These are phyloP conservation scores for Crenichthys baileyi DNA, from an alignment of 2,797 vertebrate genomes.

Conservation along the genomic window DNA sequence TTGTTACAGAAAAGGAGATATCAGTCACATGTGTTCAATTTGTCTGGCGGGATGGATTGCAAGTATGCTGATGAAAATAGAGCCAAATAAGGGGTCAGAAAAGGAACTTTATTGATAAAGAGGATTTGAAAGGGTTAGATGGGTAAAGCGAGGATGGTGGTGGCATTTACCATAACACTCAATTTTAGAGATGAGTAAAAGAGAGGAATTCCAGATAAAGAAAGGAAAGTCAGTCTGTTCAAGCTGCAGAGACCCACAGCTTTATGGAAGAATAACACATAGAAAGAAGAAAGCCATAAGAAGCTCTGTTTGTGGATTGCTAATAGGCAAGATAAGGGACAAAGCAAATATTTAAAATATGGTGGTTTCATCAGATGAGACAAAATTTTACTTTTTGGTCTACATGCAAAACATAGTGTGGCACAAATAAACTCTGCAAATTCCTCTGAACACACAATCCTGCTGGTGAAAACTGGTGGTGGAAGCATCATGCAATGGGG, in stretches of 20 bases:
- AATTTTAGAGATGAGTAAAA: not conserved
- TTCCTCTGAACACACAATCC: no score
- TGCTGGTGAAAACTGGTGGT: no score
- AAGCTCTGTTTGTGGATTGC: no score
- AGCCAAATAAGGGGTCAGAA: slow-evolving; percentile 21
- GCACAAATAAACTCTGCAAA: no score
- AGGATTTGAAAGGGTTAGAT: slow-evolving; percentile 44
- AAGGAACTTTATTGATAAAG: slow-evolving; percentile 37
- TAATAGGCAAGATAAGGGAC: no score
- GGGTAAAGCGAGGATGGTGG: slow-evolving; percentile 4
- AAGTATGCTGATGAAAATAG: slow-evolving; percentile 37
- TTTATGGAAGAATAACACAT: no score
- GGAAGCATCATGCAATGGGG: no score
- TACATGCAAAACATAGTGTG: no score
- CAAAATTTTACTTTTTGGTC: no score
- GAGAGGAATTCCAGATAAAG: not conserved
- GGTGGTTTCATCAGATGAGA: no score
- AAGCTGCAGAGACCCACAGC: not conserved
- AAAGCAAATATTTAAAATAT: no score
- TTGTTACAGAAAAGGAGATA: slow-evolving; percentile 26
- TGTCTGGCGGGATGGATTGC: slow-evolving; percentile 46
- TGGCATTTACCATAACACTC: slow-evolving; percentile 50
- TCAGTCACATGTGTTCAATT: slow-evolving; percentile 17
- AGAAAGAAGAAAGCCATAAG: no score
- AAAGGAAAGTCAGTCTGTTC: not conserved